phyloP scores from a whole-genome alignment of 2,888 invertebrate genomes.

The Drosophila rellima region DNA sequence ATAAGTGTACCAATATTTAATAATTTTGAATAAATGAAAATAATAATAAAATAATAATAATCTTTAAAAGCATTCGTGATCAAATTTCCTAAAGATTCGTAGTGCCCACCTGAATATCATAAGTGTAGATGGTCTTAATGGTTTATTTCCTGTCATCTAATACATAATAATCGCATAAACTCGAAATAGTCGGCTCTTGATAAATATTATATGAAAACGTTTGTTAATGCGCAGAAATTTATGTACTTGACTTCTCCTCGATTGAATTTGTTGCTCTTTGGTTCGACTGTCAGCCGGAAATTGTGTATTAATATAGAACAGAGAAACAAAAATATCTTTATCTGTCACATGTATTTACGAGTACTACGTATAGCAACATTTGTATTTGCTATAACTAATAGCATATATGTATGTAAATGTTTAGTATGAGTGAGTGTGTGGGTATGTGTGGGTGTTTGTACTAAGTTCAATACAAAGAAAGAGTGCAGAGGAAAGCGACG shows the following conservation, averaged over 20 bases:
- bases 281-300: slow-evolving; percentile 57
- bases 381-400: slow-evolving; percentile 54
- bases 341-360: slow-evolving; percentile 54
- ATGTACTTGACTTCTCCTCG: slow-evolving; percentile 48
- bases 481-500: slow-evolving; percentile 22
- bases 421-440: not conserved
- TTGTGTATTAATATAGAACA: slow-evolving; percentile 72
- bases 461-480: slow-evolving; percentile 8
- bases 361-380: slow-evolving; percentile 38
- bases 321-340: slow-evolving; percentile 56
- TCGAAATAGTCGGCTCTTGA: slow-evolving; percentile 5
- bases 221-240: slow-evolving; percentile 45
- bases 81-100: not conserved
- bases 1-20: too few species aligned
- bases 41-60: too few species aligned
- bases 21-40: too few species aligned
- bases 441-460: slow-evolving; percentile 10
- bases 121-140: not conserved
- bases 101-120: not conserved
- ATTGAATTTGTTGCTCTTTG: slow-evolving; percentile 26
- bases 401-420: slow-evolving; percentile 6
- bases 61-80: not conserved
- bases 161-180: slow-evolving; percentile 13
- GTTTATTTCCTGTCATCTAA: slow-evolving; percentile 1
- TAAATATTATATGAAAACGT: slow-evolving; percentile 9